These are phyloP conservation scores for Sciurus carolinensis DNA, from an alignment of 2,797 vertebrate species.

Conservation along the genomic window DNA sequence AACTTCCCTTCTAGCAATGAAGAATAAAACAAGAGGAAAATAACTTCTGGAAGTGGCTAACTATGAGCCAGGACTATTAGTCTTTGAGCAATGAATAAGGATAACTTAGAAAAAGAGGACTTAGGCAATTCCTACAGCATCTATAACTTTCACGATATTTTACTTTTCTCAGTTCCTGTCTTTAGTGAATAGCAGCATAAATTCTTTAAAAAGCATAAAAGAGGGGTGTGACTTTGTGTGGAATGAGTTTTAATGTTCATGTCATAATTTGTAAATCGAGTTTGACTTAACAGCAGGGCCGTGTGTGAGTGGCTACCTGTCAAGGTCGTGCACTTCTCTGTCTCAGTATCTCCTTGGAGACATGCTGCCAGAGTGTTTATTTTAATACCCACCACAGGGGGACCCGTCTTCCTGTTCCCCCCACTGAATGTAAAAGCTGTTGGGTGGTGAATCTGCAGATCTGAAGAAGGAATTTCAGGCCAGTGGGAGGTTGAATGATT, in stretches of 20 bases:
- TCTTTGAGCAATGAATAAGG: neutral
- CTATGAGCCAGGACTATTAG: neutral
- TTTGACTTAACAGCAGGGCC: neutral
- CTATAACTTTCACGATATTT: neutral
- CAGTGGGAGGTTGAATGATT: constrained; percentile 61
- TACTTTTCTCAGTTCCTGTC: neutral
- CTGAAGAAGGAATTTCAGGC: constrained; percentile 67
- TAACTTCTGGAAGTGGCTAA: neutral
- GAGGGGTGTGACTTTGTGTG: neutral
- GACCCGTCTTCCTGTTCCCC: constrained; percentile 17
- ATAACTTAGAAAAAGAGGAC: neutral
- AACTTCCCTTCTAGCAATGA: neutral
- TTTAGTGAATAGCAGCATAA: neutral
- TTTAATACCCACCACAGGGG: constrained; percentile 40
- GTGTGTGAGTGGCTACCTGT: neutral
- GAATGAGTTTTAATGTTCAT: neutral
- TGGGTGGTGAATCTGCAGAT: constrained; percentile 59
- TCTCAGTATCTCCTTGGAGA: constrained; percentile 31
- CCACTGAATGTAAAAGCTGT: constrained; percentile 36
- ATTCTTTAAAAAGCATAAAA: neutral
- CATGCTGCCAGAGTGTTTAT: constrained; percentile 25
- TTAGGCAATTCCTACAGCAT: neutral
- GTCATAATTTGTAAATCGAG: neutral
- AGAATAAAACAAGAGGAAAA: neutral
- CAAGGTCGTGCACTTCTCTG: neutral